Evolutionary conservation across 2,113 vertebrate species (phyloP).

Genomic region (Charadrius vociferus): DNA sequence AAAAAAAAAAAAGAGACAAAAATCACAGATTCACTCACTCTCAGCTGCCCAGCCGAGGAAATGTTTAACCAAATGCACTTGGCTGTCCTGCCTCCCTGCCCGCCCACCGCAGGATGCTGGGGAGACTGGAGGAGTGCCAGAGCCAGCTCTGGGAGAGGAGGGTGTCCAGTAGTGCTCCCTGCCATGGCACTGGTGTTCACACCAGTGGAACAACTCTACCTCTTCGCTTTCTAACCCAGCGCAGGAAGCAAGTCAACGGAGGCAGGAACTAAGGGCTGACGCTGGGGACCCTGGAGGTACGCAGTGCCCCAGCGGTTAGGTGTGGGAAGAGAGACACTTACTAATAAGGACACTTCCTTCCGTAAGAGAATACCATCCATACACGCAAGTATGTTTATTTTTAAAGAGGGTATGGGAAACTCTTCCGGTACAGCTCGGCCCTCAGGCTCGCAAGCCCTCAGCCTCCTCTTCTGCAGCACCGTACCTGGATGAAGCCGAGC

Average conservation of each 20-base stretch:
- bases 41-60: neutral
- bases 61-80: neutral
- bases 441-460: neutral
- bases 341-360: neutral
- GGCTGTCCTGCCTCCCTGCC: neutral
- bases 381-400: neutral
- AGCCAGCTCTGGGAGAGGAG: no score
- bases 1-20: neutral
- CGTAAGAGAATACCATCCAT: neutral
- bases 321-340: neutral
- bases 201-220: neutral
- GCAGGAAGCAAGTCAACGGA: fast-evolving
- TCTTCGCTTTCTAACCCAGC: neutral
- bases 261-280: neutral
- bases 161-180: neutral
- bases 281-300: neutral
- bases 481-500: neutral
- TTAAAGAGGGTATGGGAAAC: neutral
- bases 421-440: neutral
- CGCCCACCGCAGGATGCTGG: neutral
- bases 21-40: neutral
- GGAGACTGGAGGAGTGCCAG: neutral
- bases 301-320: fast-evolving
- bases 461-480: neutral
- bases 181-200: fast-evolving